Percentiles rank a stretch among this genome's conserved stretches.
These are phyloP conservation scores for Periophthalmus magnuspinnatus DNA, from an alignment of 2,797 vertebrate species.

Conservation along the genomic window DNA sequence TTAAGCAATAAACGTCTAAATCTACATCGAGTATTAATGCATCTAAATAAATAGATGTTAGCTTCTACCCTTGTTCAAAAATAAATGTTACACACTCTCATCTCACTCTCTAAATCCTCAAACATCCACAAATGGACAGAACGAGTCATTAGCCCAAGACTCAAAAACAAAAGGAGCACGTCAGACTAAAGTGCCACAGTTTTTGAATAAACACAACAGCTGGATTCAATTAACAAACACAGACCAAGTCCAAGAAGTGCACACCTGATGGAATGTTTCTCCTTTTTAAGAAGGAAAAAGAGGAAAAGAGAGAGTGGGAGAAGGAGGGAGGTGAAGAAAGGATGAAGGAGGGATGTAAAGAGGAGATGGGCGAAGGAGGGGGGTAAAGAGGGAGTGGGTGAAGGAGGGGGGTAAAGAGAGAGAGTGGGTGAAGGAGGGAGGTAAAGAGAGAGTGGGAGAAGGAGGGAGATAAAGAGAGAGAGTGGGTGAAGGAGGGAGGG, in stretches of 20 bases:
- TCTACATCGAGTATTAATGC: no score
- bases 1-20: no score
- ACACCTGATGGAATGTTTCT: conserved; percentile 38
- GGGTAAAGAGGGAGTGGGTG: no score
- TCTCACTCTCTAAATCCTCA: conserved; percentile 16
- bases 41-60: background rate
- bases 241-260: conserved; percentile 26
- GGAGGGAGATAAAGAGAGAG: no score
- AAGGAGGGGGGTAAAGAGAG: no score
- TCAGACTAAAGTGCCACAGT: conserved; percentile 29
- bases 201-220: conserved; percentile 51
- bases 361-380: no score
- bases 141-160: conserved; percentile 34
- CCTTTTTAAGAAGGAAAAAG: conserved; percentile 16
- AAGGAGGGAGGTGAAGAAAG: no score
- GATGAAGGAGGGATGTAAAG: no score
- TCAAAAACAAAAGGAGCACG: conserved; percentile 37
- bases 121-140: conserved; percentile 18
- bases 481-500: no score
- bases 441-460: no score
- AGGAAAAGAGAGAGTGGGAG: no score
- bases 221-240: conserved; percentile 62
- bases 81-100: conserved; percentile 4
- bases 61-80: background rate
- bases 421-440: no score